Base-by-base conservation (phyloP, 2,113 vertebrate genomes). In the Rynchops niger region DNA sequence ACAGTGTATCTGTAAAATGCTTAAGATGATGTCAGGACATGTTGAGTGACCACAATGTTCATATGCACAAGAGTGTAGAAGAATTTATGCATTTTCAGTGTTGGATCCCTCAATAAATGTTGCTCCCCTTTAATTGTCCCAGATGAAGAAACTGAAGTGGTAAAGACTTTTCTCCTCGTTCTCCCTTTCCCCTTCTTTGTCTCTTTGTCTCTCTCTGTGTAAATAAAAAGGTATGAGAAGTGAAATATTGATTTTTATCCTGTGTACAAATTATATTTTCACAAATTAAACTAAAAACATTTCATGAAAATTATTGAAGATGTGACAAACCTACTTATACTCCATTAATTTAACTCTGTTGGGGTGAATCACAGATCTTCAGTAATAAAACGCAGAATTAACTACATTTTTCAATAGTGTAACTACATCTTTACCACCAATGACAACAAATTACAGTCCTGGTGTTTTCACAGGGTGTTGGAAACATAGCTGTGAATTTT, bases 251-350 rank as follows among this genome's bases (percentile, higher is more conserved):
- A 96, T 93, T 97, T 95, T 97, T 87, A 91, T 90, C 74, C 80
- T 85, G 69, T 83, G 18, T 84, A 81, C 59, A 85, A 87, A 95
- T 97, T 65, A 73, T 55, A 69, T 86, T 97, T 97, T 97, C 85
- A 86, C 29, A 96, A 97, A 92, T 95, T 96, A 96, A 97, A 97
- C 66, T 82, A 96, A 97, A 97, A 97, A 88, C 52, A 59, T 58
- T 93, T 95, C 50, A 92, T 40, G 52, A 94, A 98, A 97, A 93
- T 92, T 97, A 95, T 92, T 98, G 96, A 95, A 96, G 66, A 95
- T 95, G 34, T 97, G 95, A 85, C 90, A 97, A 95, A 94, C 52
- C 16, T 65, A 89, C 97, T 97, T 97, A 97, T 95, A 95, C 93
- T 96, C 69, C 49, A 94, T 97, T 97, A 95, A 94, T 94, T 97